These are phyloP conservation scores for Odontocerum albicorne DNA, from an alignment of 2,888 invertebrate genomes.

Conservation along the genomic window DNA sequence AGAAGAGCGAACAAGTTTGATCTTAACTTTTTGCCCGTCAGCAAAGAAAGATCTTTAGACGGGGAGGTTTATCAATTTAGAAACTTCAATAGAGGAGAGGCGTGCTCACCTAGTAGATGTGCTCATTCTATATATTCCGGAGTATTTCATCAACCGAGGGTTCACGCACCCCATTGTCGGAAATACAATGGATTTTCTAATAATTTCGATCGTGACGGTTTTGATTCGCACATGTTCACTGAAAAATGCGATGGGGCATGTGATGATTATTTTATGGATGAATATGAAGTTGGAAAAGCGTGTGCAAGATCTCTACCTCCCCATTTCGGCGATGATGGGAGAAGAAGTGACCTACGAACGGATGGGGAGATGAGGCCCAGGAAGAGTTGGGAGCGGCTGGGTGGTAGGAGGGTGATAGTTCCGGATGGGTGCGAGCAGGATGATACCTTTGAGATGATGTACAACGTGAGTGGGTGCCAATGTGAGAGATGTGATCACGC, in stretches of 20 bases:
- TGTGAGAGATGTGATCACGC: conserved; percentile 34
- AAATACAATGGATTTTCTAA: conserved; percentile 26
- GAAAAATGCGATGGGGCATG: conserved; percentile 28
- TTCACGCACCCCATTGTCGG: conserved; percentile 30
- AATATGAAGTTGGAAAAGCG: conserved; percentile 26
- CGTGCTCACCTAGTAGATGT: conserved; percentile 27
- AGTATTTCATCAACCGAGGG: conserved; percentile 18
- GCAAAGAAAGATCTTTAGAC: conserved; percentile 32
- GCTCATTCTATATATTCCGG: conserved; percentile 29
- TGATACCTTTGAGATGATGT: conserved; percentile 34
- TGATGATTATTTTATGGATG: conserved; percentile 24
- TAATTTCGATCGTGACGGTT: conserved; percentile 27
- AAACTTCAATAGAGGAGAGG: conserved; percentile 24
- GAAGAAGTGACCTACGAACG: conserved; percentile 15
- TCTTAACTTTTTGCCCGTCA: conserved; percentile 31
- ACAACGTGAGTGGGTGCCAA: conserved; percentile 33
- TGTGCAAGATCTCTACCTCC: conserved; percentile 33
- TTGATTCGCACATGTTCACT: conserved; percentile 27
- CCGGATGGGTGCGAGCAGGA: conserved; percentile 33
- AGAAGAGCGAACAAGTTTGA: conserved; percentile 24
- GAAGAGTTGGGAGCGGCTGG: conserved; percentile 27
- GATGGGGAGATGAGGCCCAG: conserved; percentile 31
- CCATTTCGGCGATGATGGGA: conserved; percentile 32
- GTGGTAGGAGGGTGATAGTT: conserved; percentile 34
- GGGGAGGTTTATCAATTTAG: conserved; percentile 31